phyloP scores from a whole-genome alignment of 2,797 vertebrate species.

The Euphonia xanthogaster region DNA sequence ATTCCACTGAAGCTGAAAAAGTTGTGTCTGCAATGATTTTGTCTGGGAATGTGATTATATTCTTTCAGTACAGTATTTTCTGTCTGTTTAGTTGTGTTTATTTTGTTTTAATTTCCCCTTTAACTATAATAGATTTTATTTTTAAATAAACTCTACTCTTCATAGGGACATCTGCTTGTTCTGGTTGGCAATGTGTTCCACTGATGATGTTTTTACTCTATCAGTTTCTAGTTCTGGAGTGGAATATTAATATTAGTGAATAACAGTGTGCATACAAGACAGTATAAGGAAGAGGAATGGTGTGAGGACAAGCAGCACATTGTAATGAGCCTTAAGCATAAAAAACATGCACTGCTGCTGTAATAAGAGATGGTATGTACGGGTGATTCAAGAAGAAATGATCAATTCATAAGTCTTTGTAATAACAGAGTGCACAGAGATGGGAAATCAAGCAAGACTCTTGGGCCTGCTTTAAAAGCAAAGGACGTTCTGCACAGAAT shows the following conservation, averaged over 20 bases:
- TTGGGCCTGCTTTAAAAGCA: neutral
- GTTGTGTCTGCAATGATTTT: neutral
- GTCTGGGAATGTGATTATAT: neutral
- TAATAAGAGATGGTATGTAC: neutral
- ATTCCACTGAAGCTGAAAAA: neutral
- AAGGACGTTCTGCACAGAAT: neutral
- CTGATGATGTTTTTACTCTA: neutral
- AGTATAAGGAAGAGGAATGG: neutral
- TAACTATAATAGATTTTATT: neutral
- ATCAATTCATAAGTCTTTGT: slow-evolving; percentile 10
- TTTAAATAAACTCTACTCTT: neutral
- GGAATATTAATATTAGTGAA: neutral
- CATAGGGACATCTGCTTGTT: neutral
- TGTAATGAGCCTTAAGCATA: neutral
- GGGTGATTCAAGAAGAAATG: neutral
- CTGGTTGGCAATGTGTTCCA: neutral
- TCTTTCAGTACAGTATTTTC: neutral
- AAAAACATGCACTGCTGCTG: neutral
- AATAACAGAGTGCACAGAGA: neutral
- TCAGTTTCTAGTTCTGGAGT: neutral
- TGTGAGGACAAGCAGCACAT: neutral
- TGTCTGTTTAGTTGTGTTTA: neutral
- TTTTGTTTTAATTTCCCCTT: neutral
- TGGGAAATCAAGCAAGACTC: neutral
- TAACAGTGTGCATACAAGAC: neutral